Conservation (phyloP, 2,113 vertebrate species). For the Nothobranchius kuhntae region DNA sequence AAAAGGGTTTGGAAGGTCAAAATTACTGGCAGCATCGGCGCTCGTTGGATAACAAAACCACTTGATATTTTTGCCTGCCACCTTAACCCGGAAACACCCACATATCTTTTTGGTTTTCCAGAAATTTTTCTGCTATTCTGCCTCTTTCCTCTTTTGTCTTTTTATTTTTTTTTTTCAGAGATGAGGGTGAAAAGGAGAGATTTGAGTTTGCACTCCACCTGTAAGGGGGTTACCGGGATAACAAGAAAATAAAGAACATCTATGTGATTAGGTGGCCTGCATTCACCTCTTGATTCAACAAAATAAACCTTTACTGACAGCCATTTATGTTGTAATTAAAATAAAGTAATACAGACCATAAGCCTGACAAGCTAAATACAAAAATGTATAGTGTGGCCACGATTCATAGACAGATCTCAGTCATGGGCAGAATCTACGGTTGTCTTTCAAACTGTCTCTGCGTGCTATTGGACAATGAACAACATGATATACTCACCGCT, state of each 20-base stretch:
- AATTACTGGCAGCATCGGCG: slow-evolving; percentile 72
- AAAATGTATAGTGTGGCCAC: no score
- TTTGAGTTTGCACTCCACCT: no score
- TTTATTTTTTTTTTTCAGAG: slow-evolving; percentile 40
- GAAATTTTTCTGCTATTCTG: slow-evolving; percentile 15
- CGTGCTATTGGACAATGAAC: no score
- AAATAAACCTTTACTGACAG: neutral
- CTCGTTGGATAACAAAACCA: slow-evolving; percentile 75
- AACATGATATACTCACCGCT: no score
- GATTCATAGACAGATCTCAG: no score
- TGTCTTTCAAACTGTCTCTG: no score
- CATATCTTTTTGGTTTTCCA: slow-evolving; percentile 32
- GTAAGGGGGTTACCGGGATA: no score
- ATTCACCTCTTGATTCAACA: neutral
- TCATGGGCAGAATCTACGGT: no score
- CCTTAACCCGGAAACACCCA: slow-evolving; percentile 73
- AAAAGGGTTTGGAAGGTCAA: slow-evolving; percentile 30
- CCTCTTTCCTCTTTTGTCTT: neutral
- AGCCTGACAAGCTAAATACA: no score
- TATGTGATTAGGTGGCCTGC: neutral
- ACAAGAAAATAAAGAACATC: no score
- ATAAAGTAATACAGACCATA: neutral
- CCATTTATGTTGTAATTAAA: slow-evolving; percentile 1
- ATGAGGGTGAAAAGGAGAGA: slow-evolving; percentile 18
- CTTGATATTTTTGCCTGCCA: slow-evolving; percentile 78